Conservation (phyloP, 1,140 invertebrate genomes). For the Chrysoperla carnea region DNA sequence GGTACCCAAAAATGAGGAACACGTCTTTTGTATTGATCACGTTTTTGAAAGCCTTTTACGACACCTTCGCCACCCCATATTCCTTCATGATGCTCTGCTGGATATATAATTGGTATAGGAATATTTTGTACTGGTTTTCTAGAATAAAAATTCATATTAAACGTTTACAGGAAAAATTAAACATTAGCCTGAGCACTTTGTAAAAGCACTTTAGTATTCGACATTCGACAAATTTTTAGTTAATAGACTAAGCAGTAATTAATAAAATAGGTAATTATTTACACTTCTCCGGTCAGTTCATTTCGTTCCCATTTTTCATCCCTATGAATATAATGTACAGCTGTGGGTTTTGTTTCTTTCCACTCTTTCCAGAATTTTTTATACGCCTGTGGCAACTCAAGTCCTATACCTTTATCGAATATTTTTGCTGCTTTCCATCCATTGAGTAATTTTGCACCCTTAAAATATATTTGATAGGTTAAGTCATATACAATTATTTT, state of each 20-base stretch:
- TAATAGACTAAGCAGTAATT: too few relatives aligned
- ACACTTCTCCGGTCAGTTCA: slow-evolving; percentile 52
- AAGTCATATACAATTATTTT: too few relatives aligned
- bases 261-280: slow-evolving; percentile 3
- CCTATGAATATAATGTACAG: slow-evolving; percentile 74
- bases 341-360: slow-evolving; percentile 47
- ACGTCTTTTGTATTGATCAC: slow-evolving; percentile 31
- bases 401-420: slow-evolving; percentile 27
- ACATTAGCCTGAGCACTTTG: slow-evolving; percentile 2
- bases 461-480: not conserved
- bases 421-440: slow-evolving; percentile 1
- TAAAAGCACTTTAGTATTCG: slow-evolving; percentile 1
- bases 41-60: slow-evolving; percentile 72
- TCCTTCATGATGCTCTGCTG: slow-evolving; percentile 64
- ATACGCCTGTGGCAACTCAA: slow-evolving; percentile 63
- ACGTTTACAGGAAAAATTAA: slow-evolving; percentile 9
- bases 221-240: too few relatives aligned
- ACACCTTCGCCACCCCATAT: slow-evolving; percentile 96
- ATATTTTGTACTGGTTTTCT: slow-evolving; percentile 47
- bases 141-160: slow-evolving; percentile 2
- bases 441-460: not conserved
- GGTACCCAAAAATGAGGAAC: slow-evolving; percentile 81
- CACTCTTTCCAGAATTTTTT: slow-evolving; percentile 79
- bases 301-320: slow-evolving; percentile 53
- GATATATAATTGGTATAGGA: slow-evolving; percentile 58